Evolutionary conservation across 2,113 vertebrate genomes (phyloP).

Genomic region (Peucedramus taeniatus): DNA sequence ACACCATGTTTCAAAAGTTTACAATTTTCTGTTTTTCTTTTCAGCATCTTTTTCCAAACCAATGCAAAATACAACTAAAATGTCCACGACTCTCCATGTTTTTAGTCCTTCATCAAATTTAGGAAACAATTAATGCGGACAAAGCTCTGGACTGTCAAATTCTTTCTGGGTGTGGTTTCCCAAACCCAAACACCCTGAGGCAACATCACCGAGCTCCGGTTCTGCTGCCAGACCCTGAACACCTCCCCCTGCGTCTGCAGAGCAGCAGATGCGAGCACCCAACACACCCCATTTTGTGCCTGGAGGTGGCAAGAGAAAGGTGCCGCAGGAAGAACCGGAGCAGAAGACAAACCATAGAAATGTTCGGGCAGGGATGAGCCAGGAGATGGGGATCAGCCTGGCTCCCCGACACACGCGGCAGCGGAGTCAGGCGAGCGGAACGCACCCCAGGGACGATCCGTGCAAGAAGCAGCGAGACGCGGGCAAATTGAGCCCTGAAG

Average conservation of each 20-base stretch:
- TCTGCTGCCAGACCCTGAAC: not conserved
- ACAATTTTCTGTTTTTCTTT: not conserved
- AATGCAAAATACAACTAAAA: not conserved
- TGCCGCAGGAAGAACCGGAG: not conserved
- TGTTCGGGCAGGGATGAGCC: not conserved
- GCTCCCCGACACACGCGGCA: not conserved
- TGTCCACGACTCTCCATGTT: not conserved
- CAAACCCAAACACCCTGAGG: too few species aligned
- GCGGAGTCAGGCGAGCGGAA: fast-evolving
- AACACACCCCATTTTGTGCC: too few species aligned
- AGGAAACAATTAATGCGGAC: not conserved
- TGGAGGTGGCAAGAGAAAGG: not conserved
- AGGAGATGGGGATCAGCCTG: not conserved
- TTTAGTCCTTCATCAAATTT: not conserved
- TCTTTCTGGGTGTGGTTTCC: not conserved
- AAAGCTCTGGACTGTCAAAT: not conserved
- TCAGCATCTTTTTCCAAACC: not conserved
- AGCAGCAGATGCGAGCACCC: not conserved
- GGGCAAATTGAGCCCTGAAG: fast-evolving
- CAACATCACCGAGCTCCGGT: not conserved
- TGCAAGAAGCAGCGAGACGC: not conserved
- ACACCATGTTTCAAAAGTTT: not conserved
- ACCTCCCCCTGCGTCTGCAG: not conserved
- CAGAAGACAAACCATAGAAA: not conserved
- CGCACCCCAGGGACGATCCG: fast-evolving